Evolutionary conservation across 2,888 invertebrate species (phyloP).

Genomic region (Balanococcus diminutus): DNA sequence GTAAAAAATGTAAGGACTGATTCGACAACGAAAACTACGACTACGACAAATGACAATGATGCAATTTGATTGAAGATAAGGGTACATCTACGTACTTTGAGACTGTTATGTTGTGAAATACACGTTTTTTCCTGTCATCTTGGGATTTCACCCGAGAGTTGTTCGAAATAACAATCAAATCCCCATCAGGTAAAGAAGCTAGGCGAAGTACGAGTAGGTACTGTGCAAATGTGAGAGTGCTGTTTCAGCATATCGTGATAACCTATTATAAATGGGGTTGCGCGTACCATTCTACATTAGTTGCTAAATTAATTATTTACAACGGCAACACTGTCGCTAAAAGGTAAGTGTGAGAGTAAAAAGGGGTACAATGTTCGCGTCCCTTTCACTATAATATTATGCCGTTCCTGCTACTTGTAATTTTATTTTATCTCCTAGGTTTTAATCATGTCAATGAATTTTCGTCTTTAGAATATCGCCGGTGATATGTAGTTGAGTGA

Average conservation of each 20-base stretch:
- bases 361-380: not conserved
- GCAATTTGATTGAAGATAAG: not conserved
- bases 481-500: not conserved
- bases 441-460: not conserved
- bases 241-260: not conserved
- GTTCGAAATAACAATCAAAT: not conserved
- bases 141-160: not conserved
- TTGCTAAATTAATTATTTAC: constrained; percentile 13
- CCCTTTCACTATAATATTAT: not conserved
- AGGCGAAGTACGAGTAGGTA: not conserved
- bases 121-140: not conserved
- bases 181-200: not conserved
- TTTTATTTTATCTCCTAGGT: not conserved
- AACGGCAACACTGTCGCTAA: constrained; percentile 2
- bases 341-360: not conserved
- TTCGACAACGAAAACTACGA: no score
- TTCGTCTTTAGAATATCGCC: not conserved
- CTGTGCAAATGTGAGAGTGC: not conserved
- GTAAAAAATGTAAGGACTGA: no score
- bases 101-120: not conserved
- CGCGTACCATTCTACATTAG: constrained; percentile 2
- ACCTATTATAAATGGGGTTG: not conserved
- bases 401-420: not conserved
- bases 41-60: no score
- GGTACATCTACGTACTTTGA: no score